Evolutionary conservation across 2,797 vertebrate species (phyloP).

Genomic region (Astyanax mexicanus): DNA sequence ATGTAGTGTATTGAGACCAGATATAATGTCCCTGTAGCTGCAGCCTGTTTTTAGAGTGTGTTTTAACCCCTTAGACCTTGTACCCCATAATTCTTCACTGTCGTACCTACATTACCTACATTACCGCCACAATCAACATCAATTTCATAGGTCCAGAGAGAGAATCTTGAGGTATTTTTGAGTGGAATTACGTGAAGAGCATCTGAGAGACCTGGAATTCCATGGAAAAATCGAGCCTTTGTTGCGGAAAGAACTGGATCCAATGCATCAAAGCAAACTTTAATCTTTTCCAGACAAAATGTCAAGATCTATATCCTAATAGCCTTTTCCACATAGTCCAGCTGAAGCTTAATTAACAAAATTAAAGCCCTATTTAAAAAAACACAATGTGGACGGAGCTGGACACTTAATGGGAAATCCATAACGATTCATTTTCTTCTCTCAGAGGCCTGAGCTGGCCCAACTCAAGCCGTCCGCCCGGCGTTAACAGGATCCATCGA

Average conservation of each 20-base stretch:
- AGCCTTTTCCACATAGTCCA: constrained; percentile 22
- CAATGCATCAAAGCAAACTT: constrained; percentile 31
- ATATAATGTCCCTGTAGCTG: constrained; percentile 22
- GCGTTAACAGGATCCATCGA: constrained; percentile 8
- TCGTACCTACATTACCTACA: too few relatives aligned
- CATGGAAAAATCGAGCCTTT: neutral
- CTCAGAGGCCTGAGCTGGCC: neutral
- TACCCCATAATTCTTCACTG: too few relatives aligned
- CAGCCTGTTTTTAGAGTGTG: too few relatives aligned
- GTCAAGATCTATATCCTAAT: constrained; percentile 58
- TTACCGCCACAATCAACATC: too few relatives aligned
- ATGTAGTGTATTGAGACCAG: too few relatives aligned
- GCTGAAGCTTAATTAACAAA: constrained; percentile 45
- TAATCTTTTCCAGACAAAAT: constrained; percentile 43
- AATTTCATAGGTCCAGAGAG: too few relatives aligned
- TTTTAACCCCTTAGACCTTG: too few relatives aligned
- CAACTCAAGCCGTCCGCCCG: neutral
- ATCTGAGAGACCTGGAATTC: neutral
- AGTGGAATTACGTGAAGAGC: neutral
- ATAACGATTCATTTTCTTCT: constrained; percentile 37
- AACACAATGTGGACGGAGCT: constrained; percentile 3
- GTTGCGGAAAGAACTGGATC: constrained; percentile 3
- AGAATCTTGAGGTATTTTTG: constrained; percentile 17
- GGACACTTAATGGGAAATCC: constrained; percentile 29
- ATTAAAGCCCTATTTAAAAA: constrained; percentile 54